phyloP scores from a whole-genome alignment of 2,888 invertebrate genomes.

The Dione juno region DNA sequence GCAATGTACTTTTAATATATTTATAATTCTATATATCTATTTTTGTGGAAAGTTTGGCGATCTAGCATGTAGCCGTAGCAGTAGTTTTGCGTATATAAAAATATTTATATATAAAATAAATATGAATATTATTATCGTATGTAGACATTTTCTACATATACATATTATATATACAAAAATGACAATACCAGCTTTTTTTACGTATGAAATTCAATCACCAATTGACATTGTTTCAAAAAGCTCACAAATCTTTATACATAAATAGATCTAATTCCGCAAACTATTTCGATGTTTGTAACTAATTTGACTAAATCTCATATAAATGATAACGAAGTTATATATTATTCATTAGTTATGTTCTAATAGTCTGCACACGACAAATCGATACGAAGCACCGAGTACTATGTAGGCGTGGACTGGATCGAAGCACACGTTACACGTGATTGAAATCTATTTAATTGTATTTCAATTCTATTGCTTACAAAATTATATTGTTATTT shows the following conservation, averaged over 20 bases:
- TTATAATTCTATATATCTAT: no score
- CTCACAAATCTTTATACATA: not conserved
- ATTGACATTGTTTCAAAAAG: not conserved
- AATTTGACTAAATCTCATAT: constrained; percentile 2
- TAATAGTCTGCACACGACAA: constrained; percentile 22
- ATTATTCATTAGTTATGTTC: constrained; percentile 17
- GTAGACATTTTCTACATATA: no score
- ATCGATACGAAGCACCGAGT: constrained; percentile 19
- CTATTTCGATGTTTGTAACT: not conserved
- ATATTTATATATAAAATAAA: no score
- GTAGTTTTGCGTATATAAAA: no score
- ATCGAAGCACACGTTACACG: constrained; percentile 14
- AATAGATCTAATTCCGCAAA: not conserved
- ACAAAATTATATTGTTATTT: not conserved
- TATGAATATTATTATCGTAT: no score
- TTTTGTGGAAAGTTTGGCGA: no score
- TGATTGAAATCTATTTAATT: constrained; percentile 15
- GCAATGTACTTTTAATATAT: no score
- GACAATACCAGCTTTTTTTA: not conserved
- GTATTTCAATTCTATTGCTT: constrained; percentile 1
- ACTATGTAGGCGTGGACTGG: constrained; percentile 3
- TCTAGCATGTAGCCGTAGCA: no score
- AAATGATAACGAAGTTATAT: constrained; percentile 15
- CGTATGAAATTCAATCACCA: not conserved
- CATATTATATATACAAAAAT: no score